Conservation (phyloP, 2,113 vertebrate genomes). For the Salvelinus namaycush region DNA sequence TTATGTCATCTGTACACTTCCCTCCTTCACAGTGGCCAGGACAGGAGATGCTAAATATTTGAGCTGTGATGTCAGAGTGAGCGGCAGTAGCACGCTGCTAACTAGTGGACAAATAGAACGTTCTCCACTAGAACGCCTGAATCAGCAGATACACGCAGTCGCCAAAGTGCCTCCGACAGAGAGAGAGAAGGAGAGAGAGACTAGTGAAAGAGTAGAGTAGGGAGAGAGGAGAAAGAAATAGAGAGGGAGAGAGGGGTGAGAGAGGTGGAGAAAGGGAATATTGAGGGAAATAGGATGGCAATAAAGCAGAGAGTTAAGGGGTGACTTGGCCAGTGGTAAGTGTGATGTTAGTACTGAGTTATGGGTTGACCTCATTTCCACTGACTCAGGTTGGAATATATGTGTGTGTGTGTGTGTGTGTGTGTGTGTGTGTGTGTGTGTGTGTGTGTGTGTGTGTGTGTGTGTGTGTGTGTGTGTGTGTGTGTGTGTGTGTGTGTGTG, state of each 20-base stretch:
- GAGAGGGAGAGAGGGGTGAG: not conserved
- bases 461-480: slow-evolving; percentile 41
- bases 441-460: slow-evolving; percentile 43
- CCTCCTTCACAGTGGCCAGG: slow-evolving; percentile 24
- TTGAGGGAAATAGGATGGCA: slow-evolving; percentile 24
- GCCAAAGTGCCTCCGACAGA: not conserved
- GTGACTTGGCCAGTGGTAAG: slow-evolving; percentile 42
- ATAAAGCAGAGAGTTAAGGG: slow-evolving; percentile 28
- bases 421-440: not conserved
- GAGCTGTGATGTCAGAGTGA: slow-evolving; percentile 40
- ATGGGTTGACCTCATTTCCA: slow-evolving; percentile 63
- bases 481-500: slow-evolving; percentile 38
- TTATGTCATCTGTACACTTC: not conserved
- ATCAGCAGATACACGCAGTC: not conserved
- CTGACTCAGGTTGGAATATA: slow-evolving; percentile 42
- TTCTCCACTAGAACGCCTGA: slow-evolving; percentile 8
- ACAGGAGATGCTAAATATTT: slow-evolving; percentile 62
- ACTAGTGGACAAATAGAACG: slow-evolving; percentile 48
- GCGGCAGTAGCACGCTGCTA: slow-evolving; percentile 30
- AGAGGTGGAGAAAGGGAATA: slow-evolving; percentile 1
- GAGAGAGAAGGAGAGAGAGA: not conserved
- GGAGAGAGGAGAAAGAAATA: not conserved
- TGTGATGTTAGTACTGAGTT: slow-evolving; percentile 59
- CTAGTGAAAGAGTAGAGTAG: not conserved
- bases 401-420: slow-evolving; percentile 36